Conservation (phyloP, 2,797 vertebrate genomes). For the Pseudochirops cupreus region DNA sequence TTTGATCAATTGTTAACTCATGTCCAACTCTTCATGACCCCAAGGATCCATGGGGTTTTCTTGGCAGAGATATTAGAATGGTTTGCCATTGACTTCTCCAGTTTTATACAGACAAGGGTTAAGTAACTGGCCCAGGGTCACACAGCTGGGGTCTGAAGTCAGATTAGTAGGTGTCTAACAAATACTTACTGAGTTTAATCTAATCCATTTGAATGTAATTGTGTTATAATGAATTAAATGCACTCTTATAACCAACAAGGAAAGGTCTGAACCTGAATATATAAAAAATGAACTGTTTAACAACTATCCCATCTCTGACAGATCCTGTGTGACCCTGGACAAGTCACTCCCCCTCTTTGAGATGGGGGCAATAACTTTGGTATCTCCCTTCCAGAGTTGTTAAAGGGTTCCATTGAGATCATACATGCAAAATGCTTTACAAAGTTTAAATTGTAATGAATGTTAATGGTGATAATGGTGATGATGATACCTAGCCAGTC, state of each 20-base stretch:
- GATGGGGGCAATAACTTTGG: background rate
- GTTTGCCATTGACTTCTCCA: background rate
- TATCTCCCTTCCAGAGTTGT: background rate
- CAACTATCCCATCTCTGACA: background rate
- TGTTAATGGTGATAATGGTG: background rate
- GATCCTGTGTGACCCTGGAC: background rate
- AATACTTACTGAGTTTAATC: background rate
- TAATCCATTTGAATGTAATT: background rate
- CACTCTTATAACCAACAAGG: background rate
- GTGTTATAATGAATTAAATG: background rate
- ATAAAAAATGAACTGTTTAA: background rate
- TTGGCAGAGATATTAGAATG: background rate
- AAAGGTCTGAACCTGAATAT: background rate
- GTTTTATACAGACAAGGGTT: background rate
- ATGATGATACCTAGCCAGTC: background rate
- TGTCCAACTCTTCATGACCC: background rate
- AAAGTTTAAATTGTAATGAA: background rate
- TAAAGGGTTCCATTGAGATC: background rate
- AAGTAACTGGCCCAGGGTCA: background rate
- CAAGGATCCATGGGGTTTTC: background rate
- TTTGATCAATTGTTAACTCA: background rate
- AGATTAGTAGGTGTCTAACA: background rate
- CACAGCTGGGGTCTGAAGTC: background rate
- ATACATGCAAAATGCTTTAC: background rate
- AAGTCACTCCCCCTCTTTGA: background rate